Evolutionary conservation across 2,113 vertebrate genomes (phyloP), one percentile per base, ranked within the genome.

Genomic region (Hydropotes inermis): DNA sequence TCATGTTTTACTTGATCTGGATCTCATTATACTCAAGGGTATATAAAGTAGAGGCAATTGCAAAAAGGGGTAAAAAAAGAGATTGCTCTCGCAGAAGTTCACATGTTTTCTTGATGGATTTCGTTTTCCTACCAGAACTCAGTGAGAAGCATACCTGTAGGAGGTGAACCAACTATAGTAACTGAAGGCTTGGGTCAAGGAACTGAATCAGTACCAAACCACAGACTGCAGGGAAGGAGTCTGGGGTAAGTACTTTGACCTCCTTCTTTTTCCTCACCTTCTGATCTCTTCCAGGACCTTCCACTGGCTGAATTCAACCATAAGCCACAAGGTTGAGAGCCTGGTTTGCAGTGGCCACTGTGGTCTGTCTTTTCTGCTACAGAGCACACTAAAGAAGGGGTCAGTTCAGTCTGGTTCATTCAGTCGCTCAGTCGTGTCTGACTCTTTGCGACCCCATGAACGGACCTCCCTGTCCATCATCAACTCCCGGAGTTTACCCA

Each of bases 1-100:
- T 57, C 16, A 39, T 19, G 64, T 97, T 93, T 91, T 85, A 76
- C 36, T 96, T n/a, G 10, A 67, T 95, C 39, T 87, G 79, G 57
- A 76, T 74, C 57, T 92, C 70, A 27, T 74, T 94, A 78, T 39
- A 55, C 13, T 47, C 39, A 74, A 87, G 36, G 15, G 50, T 60
- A 57, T 70, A 61, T 25, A 87, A 90, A 74, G 10, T 93, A 87
- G 27, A 96, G 19, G 33, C 3, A 33, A 79, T 81, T 78, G 36
- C 13, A n/a, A 36, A 94, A 84, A 81, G 15, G 0, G 21, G 4
- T 10, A 1, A 19, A 28, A 28, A 36, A 25, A 33, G 21, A n/a
- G 5, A 60, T 47, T 27, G 36, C 54, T 70, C 6, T 82, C 76
- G 64, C 36, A 55, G 23, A 78, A 82, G 30, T 19, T 78, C 19